A percentile compares a stretch with the other conserved stretches of the same genome.
Conservation (phyloP, 2,888 invertebrate species). For the Melanargia galathea region DNA sequence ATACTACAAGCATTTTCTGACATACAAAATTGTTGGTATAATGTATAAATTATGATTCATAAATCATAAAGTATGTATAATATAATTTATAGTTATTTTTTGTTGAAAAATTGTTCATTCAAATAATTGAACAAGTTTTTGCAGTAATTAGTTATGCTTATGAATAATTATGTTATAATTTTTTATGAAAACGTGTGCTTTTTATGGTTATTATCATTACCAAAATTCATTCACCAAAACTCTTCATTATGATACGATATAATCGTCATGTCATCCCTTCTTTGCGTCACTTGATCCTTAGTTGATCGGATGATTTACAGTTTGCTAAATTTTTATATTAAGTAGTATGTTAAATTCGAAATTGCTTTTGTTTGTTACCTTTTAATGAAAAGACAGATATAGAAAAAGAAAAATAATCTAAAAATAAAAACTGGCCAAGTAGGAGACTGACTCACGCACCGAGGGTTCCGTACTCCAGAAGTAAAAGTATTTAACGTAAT, state of each 20-base stretch:
- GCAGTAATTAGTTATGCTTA: slow-evolving; percentile 25
- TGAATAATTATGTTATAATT: neutral
- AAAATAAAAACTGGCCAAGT: too few species aligned
- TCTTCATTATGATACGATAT: neutral
- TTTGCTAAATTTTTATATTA: too few species aligned
- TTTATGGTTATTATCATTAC: neutral
- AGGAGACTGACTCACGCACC: too few species aligned
- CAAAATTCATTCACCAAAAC: neutral
- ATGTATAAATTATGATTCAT: neutral
- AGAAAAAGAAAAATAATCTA: too few species aligned
- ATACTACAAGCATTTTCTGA: neutral
- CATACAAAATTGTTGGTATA: neutral
- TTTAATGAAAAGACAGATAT: too few species aligned
- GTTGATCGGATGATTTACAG: too few species aligned
- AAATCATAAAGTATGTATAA: neutral
- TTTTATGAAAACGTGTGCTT: neutral
- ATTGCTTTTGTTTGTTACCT: too few species aligned
- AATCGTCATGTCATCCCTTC: too few species aligned
- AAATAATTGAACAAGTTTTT: slow-evolving; percentile 42
- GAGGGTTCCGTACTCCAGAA: too few species aligned
- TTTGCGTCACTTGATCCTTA: too few species aligned
- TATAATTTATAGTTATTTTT: neutral
- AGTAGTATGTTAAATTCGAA: too few species aligned
- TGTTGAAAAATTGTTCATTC: slow-evolving; percentile 14
- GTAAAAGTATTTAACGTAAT: too few species aligned